Evolutionary conservation across 2,797 vertebrate species (phyloP).

Genomic region (Ctenopoma kingsleyae): DNA sequence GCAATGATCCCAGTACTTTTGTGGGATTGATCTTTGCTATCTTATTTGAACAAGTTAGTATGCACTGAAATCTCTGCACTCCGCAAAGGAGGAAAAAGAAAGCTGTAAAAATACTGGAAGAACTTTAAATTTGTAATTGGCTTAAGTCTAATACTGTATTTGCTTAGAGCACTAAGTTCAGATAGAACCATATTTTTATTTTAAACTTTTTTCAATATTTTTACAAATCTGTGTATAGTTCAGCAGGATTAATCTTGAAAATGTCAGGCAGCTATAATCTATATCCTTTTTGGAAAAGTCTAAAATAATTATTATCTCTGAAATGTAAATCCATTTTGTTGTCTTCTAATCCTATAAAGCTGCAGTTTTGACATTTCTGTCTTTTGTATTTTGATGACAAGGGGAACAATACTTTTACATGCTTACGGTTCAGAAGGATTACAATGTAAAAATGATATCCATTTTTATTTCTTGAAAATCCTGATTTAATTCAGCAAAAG

Average conservation of each 20-base stretch:
- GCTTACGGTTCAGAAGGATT: not conserved
- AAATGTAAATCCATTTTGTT: slow-evolving; percentile 29
- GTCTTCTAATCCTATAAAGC: slow-evolving; percentile 22
- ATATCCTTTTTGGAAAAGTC: slow-evolving; percentile 2
- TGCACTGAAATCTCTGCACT: slow-evolving; percentile 35
- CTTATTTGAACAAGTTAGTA: slow-evolving; percentile 34
- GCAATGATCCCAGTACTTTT: slow-evolving; percentile 22
- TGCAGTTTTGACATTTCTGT: not conserved
- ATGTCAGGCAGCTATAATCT: slow-evolving; percentile 25
- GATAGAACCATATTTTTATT: slow-evolving; percentile 17
- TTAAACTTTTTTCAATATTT: slow-evolving; percentile 23
- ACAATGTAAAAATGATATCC: slow-evolving; percentile 4
- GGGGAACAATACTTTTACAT: not conserved
- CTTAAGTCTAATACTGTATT: slow-evolving; percentile 29
- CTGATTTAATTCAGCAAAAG: not conserved
- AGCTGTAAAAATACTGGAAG: slow-evolving; percentile 23
- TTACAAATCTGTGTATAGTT: slow-evolving; percentile 17
- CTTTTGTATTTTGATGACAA: slow-evolving; percentile 3
- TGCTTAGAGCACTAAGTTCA: slow-evolving; percentile 20
- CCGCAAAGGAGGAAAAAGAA: slow-evolving; percentile 17
- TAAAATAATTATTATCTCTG: slow-evolving; percentile 19
- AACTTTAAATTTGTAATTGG: slow-evolving; percentile 38
- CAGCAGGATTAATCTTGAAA: slow-evolving; percentile 27
- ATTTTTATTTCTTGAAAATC: not conserved
- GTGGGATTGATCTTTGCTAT: slow-evolving; percentile 26